Conservation (phyloP, 2,888 invertebrate genomes). For the Campoletis raptor region DNA sequence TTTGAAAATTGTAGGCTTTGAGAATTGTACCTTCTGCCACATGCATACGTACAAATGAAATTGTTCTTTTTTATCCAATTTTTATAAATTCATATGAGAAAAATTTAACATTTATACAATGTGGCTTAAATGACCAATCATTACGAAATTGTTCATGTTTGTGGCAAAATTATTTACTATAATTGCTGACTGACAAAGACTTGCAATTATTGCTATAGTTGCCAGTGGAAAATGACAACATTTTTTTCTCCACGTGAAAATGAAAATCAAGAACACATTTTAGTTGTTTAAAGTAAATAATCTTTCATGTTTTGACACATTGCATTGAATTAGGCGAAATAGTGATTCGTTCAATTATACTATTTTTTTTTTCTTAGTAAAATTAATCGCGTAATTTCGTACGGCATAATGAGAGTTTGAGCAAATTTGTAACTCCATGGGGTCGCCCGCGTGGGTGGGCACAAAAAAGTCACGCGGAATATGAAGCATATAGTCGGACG, state of each 20-base stretch:
- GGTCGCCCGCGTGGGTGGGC: conserved; percentile 64
- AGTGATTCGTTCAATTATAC: not conserved
- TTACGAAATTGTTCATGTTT: not conserved
- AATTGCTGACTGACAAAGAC: not conserved
- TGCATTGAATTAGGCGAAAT: not conserved
- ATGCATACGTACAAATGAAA: not conserved
- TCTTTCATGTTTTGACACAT: not conserved
- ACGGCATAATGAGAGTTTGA: conserved; percentile 15
- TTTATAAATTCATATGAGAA: not conserved
- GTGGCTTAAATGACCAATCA: not conserved
- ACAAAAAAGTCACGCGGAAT: conserved; percentile 66
- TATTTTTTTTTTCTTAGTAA: not conserved
- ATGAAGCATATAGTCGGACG: conserved; percentile 6
- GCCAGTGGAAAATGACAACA: not conserved
- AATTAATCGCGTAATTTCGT: conserved; percentile 9
- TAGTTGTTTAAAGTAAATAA: not conserved
- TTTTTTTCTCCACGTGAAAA: not conserved
- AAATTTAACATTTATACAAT: not conserved
- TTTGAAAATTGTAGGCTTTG: not conserved
- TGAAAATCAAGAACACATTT: not conserved
- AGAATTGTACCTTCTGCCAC: not conserved
- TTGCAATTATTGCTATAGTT: not conserved
- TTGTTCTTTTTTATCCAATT: not conserved
- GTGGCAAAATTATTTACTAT: not conserved
- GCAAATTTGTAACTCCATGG: conserved; percentile 47